These are phyloP conservation scores for Aproaerema taeniolella DNA, from an alignment of 2,888 invertebrate species.

Conservation along the genomic window DNA sequence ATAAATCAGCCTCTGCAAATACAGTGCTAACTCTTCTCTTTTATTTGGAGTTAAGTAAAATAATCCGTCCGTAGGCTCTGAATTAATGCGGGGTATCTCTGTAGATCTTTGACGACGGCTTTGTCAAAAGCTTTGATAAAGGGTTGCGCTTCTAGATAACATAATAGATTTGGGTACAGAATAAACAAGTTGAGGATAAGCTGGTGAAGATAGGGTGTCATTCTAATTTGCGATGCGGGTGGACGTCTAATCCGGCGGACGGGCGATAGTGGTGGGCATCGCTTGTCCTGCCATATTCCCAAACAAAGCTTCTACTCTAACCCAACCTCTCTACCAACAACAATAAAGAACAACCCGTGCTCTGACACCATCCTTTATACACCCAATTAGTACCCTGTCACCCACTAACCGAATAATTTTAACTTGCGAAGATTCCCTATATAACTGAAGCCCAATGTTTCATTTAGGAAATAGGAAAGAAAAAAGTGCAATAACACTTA, in stretches of 20 bases:
- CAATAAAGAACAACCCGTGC: slow-evolving; percentile 26
- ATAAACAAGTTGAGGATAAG: slow-evolving; percentile 33
- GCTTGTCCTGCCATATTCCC: slow-evolving; percentile 37
- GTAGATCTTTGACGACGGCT: background rate
- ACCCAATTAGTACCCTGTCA: slow-evolving; percentile 17
- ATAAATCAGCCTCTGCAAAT: too few species aligned
- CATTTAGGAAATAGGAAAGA: background rate
- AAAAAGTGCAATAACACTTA: background rate
- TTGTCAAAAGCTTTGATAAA: background rate
- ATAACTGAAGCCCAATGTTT: background rate
- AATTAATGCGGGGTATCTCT: background rate
- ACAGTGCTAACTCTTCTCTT: too few species aligned
- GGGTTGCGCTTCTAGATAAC: background rate
- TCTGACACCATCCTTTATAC: slow-evolving; percentile 2
- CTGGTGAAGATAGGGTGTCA: slow-evolving; percentile 32
- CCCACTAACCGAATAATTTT: background rate
- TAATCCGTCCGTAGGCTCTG: background rate
- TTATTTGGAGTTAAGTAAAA: background rate
- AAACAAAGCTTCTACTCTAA: slow-evolving; percentile 36
- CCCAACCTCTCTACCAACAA: slow-evolving; percentile 33
- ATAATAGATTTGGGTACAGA: slow-evolving; percentile 22
- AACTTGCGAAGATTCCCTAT: too few species aligned
- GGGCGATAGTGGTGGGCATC: slow-evolving; percentile 24
- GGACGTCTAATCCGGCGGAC: slow-evolving; percentile 39
- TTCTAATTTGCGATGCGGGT: slow-evolving; percentile 50